Percentiles rank a stretch among this genome's conserved stretches.
These are phyloP conservation scores for Dasysyrphus tricinctus DNA, from an alignment of 2,888 invertebrate genomes.

Conservation along the genomic window DNA sequence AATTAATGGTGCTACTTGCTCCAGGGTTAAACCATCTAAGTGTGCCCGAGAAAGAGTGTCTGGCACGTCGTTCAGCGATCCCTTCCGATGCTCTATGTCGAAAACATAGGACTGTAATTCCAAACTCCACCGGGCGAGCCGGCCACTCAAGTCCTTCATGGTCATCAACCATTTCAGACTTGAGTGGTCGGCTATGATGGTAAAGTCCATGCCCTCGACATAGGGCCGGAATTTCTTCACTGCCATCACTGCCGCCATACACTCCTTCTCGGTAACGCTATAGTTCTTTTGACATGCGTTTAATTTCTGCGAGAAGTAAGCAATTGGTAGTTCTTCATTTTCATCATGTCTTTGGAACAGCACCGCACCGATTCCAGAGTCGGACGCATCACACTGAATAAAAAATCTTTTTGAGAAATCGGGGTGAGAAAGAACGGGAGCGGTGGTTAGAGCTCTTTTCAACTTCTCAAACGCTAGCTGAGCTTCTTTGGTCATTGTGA, in stretches of 20 bases:
- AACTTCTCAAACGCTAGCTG: slow-evolving; percentile 33
- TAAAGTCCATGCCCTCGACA: slow-evolving; percentile 1
- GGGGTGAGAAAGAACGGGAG: slow-evolving; percentile 60
- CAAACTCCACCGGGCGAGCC: too few species aligned
- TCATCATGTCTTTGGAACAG: slow-evolving; percentile 2
- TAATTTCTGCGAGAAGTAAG: too few species aligned
- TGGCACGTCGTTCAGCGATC: not conserved
- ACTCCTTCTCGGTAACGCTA: too few species aligned
- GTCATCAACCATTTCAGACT: too few species aligned
- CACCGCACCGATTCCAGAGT: slow-evolving; percentile 7
- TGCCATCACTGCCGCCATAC: too few species aligned
- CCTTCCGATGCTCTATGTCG: not conserved
- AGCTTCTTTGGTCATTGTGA: slow-evolving; percentile 34
- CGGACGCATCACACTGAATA: slow-evolving; percentile 27
- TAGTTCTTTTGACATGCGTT: too few species aligned
- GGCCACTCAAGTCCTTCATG: too few species aligned
- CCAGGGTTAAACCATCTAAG: not conserved
- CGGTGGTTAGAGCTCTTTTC: not conserved
- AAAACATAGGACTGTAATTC: not conserved
- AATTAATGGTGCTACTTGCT: slow-evolving; percentile 6
- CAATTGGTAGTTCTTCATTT: slow-evolving; percentile 23
- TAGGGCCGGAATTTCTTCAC: too few species aligned
- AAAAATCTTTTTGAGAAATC: slow-evolving; percentile 53
- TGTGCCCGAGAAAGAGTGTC: not conserved
- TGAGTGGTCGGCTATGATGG: too few species aligned